Evolutionary conservation across 2,113 vertebrate species (phyloP), one percentile per base, ranked within the genome.

Genomic region (Alexandromys fortis): DNA sequence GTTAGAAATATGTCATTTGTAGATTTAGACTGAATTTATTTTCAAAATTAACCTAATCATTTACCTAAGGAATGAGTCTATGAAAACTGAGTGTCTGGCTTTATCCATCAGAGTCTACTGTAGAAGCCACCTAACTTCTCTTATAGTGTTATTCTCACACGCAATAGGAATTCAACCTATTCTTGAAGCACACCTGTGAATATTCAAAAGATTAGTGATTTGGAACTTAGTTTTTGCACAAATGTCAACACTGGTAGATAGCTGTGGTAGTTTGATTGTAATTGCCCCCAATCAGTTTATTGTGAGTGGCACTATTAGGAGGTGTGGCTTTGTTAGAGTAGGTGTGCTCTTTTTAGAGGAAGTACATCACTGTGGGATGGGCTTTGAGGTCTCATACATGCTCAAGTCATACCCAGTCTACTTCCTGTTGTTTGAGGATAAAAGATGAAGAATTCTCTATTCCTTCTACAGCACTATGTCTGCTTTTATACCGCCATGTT

Each of bases 161-260:
- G 65, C 49, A 90, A 70, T 85, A 49, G 1, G 11, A 35, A 75
- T 90, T 76, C 19, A 90, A 14, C 26, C 11, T 65, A 21, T 38
- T 73, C 21, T 24, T 89, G 13, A 82, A 81, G 0, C 61, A 49
- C 89, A 82, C 35, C 93, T 95, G 45, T 47, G 19, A 82, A 76
- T 91, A 52, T 2, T 92, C 72, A 28, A 68, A 96, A 91, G 90
- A 38, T 42, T 68, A 13, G 10, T 9, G 89, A 94, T 94, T 86
- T 95, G 28, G 22, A 61, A 61, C 7, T 38, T 67, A 90, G 19
- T 78, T 92, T 33, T 58, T 38, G 1, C 33, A 93, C 2, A 73
- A 67, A 65, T 38, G 79, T n/a, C n/a, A 73, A 61, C 10, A 68
- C 5, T 83, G 22, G 7, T 1, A 63, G 38, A 45, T 26, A 9